These are phyloP conservation scores for Numida meleagris DNA, from an alignment of 2,113 vertebrate species.

Conservation along the genomic window DNA sequence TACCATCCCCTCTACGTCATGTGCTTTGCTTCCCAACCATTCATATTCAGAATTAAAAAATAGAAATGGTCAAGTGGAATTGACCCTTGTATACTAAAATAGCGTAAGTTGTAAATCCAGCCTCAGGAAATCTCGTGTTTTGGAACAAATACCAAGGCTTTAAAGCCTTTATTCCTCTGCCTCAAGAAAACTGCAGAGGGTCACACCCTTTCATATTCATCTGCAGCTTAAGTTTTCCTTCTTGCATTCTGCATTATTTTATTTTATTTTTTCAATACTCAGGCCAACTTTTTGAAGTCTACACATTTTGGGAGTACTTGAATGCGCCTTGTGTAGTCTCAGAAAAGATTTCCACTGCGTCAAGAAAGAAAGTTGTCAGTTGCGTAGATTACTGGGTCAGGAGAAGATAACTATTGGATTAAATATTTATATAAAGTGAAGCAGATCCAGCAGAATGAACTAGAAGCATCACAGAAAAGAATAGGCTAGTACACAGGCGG, in stretches of 20 bases:
- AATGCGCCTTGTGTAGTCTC: background rate
- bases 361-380: background rate
- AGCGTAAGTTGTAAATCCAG: conserved; percentile 25
- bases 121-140: conserved; percentile 43
- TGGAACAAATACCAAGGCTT: conserved; percentile 23
- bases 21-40: conserved; percentile 40
- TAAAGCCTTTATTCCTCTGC: background rate
- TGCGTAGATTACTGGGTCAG: background rate
- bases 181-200: background rate
- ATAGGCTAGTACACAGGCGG: background rate
- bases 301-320: background rate
- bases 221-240: background rate
- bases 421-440: background rate
- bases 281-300: background rate
- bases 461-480: background rate
- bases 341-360: background rate
- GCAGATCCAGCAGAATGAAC: background rate
- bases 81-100: conserved; percentile 55
- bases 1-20: conserved; percentile 31
- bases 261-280: background rate
- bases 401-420: conserved; percentile 11
- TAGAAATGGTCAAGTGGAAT: conserved; percentile 49
- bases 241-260: background rate
- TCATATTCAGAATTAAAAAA: conserved; percentile 34
- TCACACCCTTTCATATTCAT: background rate